Evolutionary conservation across 2,888 invertebrate species (phyloP).

Genomic region (Auanema freiburgensis): DNA sequence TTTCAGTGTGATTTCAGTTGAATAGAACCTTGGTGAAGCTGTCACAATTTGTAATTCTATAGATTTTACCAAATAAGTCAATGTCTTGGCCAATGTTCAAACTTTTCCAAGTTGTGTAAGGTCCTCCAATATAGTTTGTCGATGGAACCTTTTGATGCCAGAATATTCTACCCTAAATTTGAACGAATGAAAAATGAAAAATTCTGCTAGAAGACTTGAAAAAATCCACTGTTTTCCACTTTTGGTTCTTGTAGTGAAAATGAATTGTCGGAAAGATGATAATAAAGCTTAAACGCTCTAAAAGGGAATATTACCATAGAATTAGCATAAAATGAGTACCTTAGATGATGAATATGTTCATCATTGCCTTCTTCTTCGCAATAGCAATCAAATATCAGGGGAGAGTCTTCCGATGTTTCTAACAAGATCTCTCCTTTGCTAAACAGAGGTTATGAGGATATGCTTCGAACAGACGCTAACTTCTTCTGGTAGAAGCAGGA

Average conservation of each 20-base stretch:
- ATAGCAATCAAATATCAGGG: constrained; percentile 36
- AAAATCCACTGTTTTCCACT: constrained; percentile 34
- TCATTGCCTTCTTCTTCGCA: constrained; percentile 38
- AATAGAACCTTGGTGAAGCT: constrained; percentile 27
- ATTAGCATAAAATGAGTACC: constrained; percentile 3
- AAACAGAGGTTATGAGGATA: neutral
- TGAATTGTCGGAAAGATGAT: constrained; percentile 37
- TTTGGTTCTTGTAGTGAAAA: constrained; percentile 38
- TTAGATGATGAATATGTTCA: constrained; percentile 33
- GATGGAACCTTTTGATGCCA: constrained; percentile 39
- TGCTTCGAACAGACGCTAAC: neutral
- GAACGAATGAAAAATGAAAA: constrained; percentile 2
- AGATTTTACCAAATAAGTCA: constrained; percentile 38
- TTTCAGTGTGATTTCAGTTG: neutral
- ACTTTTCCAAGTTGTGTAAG: constrained; percentile 41
- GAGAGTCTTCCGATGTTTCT: constrained; percentile 18
- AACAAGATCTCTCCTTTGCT: constrained; percentile 18
- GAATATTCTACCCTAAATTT: constrained; percentile 25
- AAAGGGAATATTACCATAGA: neutral
- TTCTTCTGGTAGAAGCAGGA: neutral
- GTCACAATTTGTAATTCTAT: constrained; percentile 37
- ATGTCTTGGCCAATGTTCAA: constrained; percentile 40
- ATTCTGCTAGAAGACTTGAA: constrained; percentile 23
- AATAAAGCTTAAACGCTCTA: constrained; percentile 36
- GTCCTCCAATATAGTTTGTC: constrained; percentile 23